phyloP scores from a whole-genome alignment of 2,888 invertebrate genomes.

The Callyntrura sp. region DNA sequence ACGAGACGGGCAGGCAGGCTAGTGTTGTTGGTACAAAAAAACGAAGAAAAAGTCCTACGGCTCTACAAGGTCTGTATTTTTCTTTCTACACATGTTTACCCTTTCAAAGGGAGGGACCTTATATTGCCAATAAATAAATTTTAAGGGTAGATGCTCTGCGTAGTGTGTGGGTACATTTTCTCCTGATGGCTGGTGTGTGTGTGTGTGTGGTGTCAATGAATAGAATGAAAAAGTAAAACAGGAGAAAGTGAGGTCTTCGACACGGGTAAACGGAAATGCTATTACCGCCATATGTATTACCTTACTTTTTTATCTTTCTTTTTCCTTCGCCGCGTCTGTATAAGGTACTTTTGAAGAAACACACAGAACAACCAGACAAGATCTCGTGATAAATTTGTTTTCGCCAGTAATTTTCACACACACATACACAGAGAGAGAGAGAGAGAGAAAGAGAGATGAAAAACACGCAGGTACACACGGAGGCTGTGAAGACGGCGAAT shows the following conservation, averaged over 20 bases:
- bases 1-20: neutral
- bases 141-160: neutral
- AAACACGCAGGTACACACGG: conserved; percentile 13
- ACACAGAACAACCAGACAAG: conserved; percentile 18
- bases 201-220: conserved; percentile 22
- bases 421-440: conserved; percentile 9
- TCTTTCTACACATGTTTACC: neutral
- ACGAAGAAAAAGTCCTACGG: conserved; percentile 12
- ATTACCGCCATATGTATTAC: conserved; percentile 23
- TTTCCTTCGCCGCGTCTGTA: neutral
- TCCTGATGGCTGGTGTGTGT: neutral
- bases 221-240: conserved; percentile 3
- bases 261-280: conserved; percentile 41
- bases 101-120: neutral
- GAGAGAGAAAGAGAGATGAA: too few relatives aligned
- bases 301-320: conserved; percentile 25
- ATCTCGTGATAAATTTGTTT: conserved; percentile 37
- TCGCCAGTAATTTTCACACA: neutral
- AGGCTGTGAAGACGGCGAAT: conserved; percentile 7
- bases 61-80: neutral
- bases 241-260: neutral
- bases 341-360: conserved; percentile 28
- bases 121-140: conserved; percentile 4
- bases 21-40: neutral
- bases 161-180: neutral